Evolutionary conservation across 2,113 vertebrate species (phyloP).

Genomic region (Platysternon megacephalum): DNA sequence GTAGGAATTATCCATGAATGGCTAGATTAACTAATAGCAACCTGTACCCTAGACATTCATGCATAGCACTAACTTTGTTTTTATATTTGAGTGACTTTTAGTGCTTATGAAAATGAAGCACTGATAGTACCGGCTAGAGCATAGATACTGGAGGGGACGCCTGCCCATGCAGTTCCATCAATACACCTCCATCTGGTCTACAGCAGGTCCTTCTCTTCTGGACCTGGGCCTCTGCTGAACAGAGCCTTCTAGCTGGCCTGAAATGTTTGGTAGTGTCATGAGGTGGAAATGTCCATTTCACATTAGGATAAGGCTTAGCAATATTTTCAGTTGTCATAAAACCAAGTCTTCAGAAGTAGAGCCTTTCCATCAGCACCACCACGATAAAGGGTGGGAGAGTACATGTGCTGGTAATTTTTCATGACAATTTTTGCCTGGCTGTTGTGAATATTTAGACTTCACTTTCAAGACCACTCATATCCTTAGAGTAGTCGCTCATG

Average conservation of each 20-base stretch:
- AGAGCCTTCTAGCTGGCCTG: neutral
- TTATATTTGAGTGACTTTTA: neutral
- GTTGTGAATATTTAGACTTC: neutral
- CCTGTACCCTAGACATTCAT: neutral
- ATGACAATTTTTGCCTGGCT: neutral
- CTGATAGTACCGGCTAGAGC: too few species aligned
- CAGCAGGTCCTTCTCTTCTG: neutral
- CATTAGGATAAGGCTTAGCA: too few species aligned
- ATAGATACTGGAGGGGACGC: neutral
- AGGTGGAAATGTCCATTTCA: neutral
- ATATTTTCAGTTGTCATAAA: neutral
- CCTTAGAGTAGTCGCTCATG: accelerated
- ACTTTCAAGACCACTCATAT: neutral
- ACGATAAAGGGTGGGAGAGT: neutral
- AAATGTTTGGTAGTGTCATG: neutral
- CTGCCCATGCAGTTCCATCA: neutral
- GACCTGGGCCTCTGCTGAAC: neutral
- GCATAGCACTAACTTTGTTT: neutral
- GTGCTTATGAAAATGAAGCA: neutral
- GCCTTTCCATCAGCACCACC: neutral
- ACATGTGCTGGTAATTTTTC: neutral
- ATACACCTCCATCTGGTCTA: neutral
- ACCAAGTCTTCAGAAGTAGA: neutral
- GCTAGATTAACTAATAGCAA: neutral
- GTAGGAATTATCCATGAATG: neutral